Evolutionary conservation across 2,797 vertebrate genomes (phyloP).

Genomic region (Tokudaia muenninki): DNA sequence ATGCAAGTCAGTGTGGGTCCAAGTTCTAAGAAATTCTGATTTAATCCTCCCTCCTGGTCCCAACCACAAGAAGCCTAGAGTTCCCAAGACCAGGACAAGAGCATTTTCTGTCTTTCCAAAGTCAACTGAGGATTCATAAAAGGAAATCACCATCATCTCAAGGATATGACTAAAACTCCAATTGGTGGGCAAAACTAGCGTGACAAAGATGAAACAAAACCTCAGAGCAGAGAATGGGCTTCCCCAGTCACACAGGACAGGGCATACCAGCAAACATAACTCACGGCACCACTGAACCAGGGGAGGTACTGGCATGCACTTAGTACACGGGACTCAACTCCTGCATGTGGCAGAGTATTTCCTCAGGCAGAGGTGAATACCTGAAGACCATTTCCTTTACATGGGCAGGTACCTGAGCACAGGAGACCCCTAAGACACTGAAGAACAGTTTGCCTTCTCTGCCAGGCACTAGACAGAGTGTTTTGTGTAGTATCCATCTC

Average conservation of each 20-base stretch:
- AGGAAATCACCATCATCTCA: neutral
- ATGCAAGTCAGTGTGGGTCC: too few species aligned
- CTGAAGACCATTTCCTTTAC: neutral
- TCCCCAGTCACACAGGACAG: neutral
- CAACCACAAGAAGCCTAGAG: neutral
- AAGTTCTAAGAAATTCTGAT: neutral
- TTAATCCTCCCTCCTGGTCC: neutral
- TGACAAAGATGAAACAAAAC: neutral
- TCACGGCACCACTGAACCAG: too few species aligned
- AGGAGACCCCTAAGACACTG: neutral
- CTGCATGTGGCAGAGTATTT: neutral
- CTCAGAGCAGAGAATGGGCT: neutral
- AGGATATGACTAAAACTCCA: neutral
- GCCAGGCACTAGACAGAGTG: neutral
- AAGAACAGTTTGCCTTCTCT: neutral
- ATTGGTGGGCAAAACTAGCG: neutral
- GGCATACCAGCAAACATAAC: too few species aligned
- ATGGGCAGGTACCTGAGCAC: too few species aligned
- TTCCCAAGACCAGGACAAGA: neutral
- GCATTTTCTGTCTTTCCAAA: neutral
- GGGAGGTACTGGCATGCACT: fast-evolving
- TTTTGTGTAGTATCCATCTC: neutral
- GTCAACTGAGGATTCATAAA: neutral
- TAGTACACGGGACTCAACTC: neutral
- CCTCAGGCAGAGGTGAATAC: neutral